Evolutionary conservation across 2,797 vertebrate species (phyloP), one percentile per base, ranked within the genome.

Genomic region (Chloroceryle amazona): DNA sequence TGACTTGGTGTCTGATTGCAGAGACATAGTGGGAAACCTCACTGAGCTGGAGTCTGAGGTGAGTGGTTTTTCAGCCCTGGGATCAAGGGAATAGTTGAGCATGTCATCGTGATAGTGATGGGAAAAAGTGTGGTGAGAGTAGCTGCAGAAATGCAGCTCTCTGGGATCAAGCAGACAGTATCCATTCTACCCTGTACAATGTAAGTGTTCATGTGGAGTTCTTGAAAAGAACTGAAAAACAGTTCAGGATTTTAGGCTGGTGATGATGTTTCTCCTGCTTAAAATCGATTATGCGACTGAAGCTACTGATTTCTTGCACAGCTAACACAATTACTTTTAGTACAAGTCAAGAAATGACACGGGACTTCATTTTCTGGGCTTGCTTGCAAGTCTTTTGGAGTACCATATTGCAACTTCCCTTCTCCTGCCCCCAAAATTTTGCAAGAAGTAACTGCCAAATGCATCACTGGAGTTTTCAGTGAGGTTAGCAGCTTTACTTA

Each of bases 1-100:
- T 89, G 99, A 99, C 90, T 97, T 99, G 96, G 97, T 98, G 52
- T 70, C 98, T 6, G 98, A 98, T 13, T 99, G 99, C 97, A 98
- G 99, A 88, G 99, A 99, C 13, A 98, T 99, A 46, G 99, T 99
- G 70, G 99, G 99, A 61, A 99, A 99, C 96, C 98, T 99, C 74
- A 99, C 99, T 0, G 99, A 99, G 97, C 97, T 99, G 92, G 99
- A 99, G 95, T 99, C 99, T 0, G 99, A 99, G 99, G 99, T 99
- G 96, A 96, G 97, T n/a, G 1, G 6, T 44, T 41, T 74, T 76
- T 76, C 39, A 44, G 60, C 66, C 61, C 31, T 51, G 46, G 28
- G 7, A 11, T 54, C 28, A 87, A 72, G 39, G 81, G 7, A 68
- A 13, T 68, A 11, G 46, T 68, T 74, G 80, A 52, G 41, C 9